Percentiles rank a stretch among this genome's conserved stretches.
phyloP scores from a whole-genome alignment of 2,797 vertebrate genomes.

The Phrynocephalus vlangalii region DNA sequence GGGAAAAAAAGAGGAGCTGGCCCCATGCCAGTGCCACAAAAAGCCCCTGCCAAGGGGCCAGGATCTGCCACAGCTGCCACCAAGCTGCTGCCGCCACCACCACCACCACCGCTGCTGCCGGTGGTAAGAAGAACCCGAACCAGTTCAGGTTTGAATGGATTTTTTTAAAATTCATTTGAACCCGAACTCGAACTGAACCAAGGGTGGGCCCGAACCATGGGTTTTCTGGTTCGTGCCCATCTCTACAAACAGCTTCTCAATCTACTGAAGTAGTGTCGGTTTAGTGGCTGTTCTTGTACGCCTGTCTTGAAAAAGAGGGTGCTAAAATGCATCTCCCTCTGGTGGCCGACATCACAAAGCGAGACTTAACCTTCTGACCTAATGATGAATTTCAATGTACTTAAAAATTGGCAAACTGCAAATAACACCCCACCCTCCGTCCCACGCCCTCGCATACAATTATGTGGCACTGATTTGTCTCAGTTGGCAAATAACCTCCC shows the following conservation, averaged over 20 bases:
- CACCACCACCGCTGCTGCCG: no score
- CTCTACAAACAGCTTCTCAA: background rate
- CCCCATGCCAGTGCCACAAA: no score
- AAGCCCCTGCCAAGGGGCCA: no score
- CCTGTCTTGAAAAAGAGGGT: background rate
- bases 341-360: slow-evolving; percentile 19
- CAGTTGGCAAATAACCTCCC: background rate
- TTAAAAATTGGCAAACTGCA: background rate
- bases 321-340: slow-evolving; percentile 37
- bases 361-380: background rate
- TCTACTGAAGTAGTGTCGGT: background rate
- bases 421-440: background rate
- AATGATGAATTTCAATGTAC: background rate
- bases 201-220: no score
- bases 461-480: slow-evolving; percentile 13
- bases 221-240: no score
- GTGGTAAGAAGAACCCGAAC: no score
- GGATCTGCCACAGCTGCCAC: no score
- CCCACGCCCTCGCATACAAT: background rate
- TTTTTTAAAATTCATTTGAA: no score
- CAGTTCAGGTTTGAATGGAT: no score
- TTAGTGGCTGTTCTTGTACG: background rate
- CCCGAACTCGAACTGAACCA: no score
- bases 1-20: no score
- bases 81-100: no score